Base-by-base conservation (phyloP, 64 coral and sea anemone species). In the Montipora foliosa region DNA sequence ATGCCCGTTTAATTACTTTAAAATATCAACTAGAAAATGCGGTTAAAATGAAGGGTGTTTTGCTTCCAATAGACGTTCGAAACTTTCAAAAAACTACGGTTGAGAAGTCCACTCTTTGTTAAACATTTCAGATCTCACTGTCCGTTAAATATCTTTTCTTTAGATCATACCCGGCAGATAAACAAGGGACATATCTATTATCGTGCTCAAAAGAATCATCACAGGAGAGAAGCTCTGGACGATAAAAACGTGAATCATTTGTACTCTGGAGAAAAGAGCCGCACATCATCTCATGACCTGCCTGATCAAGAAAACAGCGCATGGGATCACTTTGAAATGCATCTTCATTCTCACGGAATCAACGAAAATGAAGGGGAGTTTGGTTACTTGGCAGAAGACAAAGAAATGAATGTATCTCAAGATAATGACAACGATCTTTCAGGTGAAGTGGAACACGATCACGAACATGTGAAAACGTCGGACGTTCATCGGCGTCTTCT, bases 331-430 rank as follows among this genome's bases (percentile, higher is more conserved):
- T 52, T 82, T 62, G 22, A 62, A 25, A 82, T 14, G 21, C 79
- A 44, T 19, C 53, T 46, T 44, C 20, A 82, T 64, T 62, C 20
- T 6, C 21, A 84, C 59, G 44, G 17, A 48, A 47, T 68, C 1
- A 50, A 68, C 6, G 66, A 71, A 49, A 49, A 20, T 11, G 19
- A 21, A 4, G 82, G 47, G 2, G 82, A 86, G 62, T 71, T 86
- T 71, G 82, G 82, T 29, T 86, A 71, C 19, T 49, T 86, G 4
- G 71, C 82, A 3, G 66, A 86, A 6, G 82, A 71, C 49, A 19
- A 49, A 7, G 82, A 50, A 22, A 44, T 14, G 46, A 17, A 22
- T 17, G 6, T 48, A 17, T 6, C 62, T 49, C 19, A 71, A 49
- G 19, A 71, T 16, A 70, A 22, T 67, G 66, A 86, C 8, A 64